phyloP scores from a whole-genome alignment of 30 jellyfish, hydroid and myxozoan species.

The Nemopilema nomurai region DNA sequence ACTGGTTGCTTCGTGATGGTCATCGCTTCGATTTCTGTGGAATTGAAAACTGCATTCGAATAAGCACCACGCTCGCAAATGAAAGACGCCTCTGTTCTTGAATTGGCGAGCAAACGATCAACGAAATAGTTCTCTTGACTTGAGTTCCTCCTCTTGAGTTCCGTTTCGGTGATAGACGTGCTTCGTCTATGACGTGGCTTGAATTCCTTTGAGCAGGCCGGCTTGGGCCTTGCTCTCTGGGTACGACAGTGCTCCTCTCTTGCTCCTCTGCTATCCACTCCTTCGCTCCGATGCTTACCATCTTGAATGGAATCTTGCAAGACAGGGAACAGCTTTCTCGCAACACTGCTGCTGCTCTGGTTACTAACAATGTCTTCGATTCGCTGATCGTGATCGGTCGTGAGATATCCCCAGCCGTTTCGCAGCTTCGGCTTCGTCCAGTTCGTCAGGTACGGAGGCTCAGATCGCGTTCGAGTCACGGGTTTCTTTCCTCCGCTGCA shows the following conservation, averaged over 20 bases:
- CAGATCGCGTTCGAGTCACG: conserved; percentile 45
- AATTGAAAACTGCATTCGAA: neutral
- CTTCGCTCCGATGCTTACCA: too few relatives aligned
- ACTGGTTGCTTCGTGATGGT: neutral
- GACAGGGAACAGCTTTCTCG: neutral
- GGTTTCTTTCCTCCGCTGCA: conserved; percentile 5
- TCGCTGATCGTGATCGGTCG: neutral
- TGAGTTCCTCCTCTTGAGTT: neutral
- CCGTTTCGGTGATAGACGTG: conserved; percentile 1
- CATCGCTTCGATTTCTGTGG: neutral
- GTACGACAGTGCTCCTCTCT: neutral
- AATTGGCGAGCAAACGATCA: neutral
- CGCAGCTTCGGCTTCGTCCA: neutral
- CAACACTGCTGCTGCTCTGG: neutral
- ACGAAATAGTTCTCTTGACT: neutral
- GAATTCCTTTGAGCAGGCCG: neutral
- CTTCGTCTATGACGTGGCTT: conserved; percentile 1
- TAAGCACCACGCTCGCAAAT: neutral
- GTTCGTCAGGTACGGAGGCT: conserved; percentile 1
- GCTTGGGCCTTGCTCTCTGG: neutral
- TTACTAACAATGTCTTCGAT: neutral
- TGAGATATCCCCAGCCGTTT: neutral
- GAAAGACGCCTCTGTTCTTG: neutral
- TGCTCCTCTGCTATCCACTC: neutral
- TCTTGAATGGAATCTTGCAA: neutral